Evolutionary conservation across 64 coral and sea anemone genomes (phyloP).

Genomic region (Astreopora myriophthalma): DNA sequence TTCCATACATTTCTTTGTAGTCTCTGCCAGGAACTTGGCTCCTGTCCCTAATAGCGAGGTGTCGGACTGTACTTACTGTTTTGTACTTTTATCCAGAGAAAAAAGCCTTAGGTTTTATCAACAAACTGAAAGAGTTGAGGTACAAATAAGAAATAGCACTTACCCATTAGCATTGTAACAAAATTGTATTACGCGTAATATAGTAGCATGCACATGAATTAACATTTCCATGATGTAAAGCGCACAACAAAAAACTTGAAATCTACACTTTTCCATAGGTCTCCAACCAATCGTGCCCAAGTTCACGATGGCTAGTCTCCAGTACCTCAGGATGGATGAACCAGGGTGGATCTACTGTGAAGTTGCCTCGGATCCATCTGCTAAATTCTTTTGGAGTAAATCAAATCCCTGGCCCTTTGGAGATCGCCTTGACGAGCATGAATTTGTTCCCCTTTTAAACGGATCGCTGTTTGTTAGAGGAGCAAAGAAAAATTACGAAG

Average conservation of each 20-base stretch:
- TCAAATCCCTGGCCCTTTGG: slow-evolving; percentile 68
- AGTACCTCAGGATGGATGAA: slow-evolving; percentile 64
- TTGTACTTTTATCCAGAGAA: no score
- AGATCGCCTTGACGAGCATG: slow-evolving; percentile 50
- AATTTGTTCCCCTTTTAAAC: slow-evolving; percentile 73
- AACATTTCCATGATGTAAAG: background rate
- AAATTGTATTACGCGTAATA: no score
- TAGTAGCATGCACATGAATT: background rate
- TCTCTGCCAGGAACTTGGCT: no score
- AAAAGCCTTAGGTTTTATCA: no score
- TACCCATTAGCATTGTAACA: background rate
- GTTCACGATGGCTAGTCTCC: slow-evolving; percentile 27
- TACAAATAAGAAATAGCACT: background rate
- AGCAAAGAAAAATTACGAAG: slow-evolving; percentile 68
- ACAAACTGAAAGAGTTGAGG: no score
- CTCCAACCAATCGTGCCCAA: slow-evolving; percentile 64
- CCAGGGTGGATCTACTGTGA: slow-evolving; percentile 74
- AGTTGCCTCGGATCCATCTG: slow-evolving; percentile 78
- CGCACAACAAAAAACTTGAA: background rate
- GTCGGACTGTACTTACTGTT: no score
- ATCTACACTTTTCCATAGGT: slow-evolving; percentile 32
- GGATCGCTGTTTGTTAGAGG: slow-evolving; percentile 83
- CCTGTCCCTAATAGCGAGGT: no score
- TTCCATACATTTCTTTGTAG: no score
- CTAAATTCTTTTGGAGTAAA: slow-evolving; percentile 83